These are phyloP conservation scores for Scelioninae gen. 1 DNA, from an alignment of 2,888 invertebrate genomes.

Conservation along the genomic window DNA sequence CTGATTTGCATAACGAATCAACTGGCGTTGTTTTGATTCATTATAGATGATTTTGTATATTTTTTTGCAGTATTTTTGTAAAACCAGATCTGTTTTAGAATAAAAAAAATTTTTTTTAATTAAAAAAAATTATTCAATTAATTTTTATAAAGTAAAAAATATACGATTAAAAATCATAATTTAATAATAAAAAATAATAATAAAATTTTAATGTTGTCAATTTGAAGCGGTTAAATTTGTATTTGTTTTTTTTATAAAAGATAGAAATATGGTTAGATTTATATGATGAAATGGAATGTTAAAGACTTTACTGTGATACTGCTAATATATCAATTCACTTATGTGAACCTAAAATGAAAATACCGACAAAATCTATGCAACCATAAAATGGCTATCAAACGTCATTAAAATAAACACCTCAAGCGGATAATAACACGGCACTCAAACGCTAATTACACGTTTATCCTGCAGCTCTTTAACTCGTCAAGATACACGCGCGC, in stretches of 20 bases:
- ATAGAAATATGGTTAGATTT: too few relatives aligned
- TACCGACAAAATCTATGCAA: slow-evolving; percentile 1
- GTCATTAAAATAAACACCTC: slow-evolving; percentile 47
- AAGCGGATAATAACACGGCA: slow-evolving; percentile 38
- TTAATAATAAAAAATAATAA: too few relatives aligned
- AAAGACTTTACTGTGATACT: neutral
- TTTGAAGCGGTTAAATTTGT: too few relatives aligned
- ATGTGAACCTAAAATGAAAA: neutral
- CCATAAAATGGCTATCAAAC: slow-evolving; percentile 28
- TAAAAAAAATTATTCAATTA: too few relatives aligned
- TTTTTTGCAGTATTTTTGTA: neutral
- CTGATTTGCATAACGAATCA: slow-evolving; percentile 33
- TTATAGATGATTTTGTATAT: slow-evolving; percentile 1
- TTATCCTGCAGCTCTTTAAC: slow-evolving; percentile 38
- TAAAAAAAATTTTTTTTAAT: too few relatives aligned
- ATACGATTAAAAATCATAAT: too few relatives aligned
- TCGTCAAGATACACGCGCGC: slow-evolving; percentile 9
- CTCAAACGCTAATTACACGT: slow-evolving; percentile 53
- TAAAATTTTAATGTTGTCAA: too few relatives aligned
- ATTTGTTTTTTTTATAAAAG: too few relatives aligned
- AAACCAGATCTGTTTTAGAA: neutral
- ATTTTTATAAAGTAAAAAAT: too few relatives aligned
- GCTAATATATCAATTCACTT: neutral
- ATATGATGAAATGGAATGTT: too few relatives aligned
- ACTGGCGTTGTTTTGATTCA: neutral